These are phyloP conservation scores for Ochropleura plecta DNA, from an alignment of 2,888 invertebrate genomes.

Conservation along the genomic window DNA sequence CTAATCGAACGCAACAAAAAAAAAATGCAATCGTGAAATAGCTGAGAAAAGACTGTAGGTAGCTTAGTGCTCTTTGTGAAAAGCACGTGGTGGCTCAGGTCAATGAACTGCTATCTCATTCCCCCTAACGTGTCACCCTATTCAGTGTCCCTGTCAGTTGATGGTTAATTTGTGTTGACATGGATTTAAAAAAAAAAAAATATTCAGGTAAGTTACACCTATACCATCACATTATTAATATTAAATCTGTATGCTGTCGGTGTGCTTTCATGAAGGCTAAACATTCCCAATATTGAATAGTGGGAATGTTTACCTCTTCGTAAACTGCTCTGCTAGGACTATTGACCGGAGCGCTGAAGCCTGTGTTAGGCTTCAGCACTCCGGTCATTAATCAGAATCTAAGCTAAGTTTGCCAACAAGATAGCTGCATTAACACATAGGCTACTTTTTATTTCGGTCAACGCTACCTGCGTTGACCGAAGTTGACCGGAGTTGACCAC, in stretches of 20 bases:
- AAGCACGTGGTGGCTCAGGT: not conserved
- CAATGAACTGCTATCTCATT: not conserved
- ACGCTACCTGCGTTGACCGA: too few species aligned
- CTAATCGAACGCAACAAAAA: not conserved
- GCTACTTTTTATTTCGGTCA: too few species aligned
- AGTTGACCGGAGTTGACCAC: too few species aligned
- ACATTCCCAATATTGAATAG: too few species aligned
- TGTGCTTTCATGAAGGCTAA: not conserved
- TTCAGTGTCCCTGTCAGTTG: not conserved
- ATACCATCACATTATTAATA: too few species aligned
- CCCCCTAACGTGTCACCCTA: not conserved
- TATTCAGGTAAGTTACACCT: too few species aligned
- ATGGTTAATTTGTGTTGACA: not conserved
- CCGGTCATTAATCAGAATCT: too few species aligned
- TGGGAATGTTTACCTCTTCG: not conserved
- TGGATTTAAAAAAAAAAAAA: too few species aligned
- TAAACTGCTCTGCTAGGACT: constrained; percentile 14
- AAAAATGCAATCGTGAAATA: not conserved
- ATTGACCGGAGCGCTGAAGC: constrained; percentile 20
- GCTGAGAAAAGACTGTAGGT: not conserved
- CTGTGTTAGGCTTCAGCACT: too few species aligned
- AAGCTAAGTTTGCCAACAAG: too few species aligned
- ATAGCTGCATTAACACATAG: too few species aligned
- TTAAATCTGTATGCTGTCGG: not conserved
- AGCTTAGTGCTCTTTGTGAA: not conserved